Conservation (phyloP, 2,888 invertebrate species). For the Mongoloraphidia duomilia region DNA sequence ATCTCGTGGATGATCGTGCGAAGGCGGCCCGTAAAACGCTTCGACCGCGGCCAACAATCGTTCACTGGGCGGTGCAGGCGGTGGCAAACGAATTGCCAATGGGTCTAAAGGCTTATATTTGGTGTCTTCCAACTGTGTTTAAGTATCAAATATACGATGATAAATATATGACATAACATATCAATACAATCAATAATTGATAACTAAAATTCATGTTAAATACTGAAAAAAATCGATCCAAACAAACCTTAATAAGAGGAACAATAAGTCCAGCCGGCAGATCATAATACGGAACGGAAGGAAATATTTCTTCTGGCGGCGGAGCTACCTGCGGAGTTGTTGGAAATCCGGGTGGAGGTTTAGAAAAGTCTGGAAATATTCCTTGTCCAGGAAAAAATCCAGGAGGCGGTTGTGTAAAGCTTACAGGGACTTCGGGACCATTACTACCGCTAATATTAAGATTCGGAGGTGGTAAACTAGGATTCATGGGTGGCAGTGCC, state of each 20-base stretch:
- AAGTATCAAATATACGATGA: neutral
- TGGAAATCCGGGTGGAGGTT: slow-evolving; percentile 72
- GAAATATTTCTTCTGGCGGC: slow-evolving; percentile 59
- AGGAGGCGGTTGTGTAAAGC: slow-evolving; percentile 41
- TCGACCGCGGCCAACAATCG: slow-evolving; percentile 85
- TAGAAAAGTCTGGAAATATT: slow-evolving; percentile 65
- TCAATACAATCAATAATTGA: too few relatives aligned
- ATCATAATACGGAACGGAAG: slow-evolving; percentile 90
- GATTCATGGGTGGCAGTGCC: slow-evolving; percentile 23
- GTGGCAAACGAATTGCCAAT: slow-evolving; percentile 77
- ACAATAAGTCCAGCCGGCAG: slow-evolving; percentile 96
- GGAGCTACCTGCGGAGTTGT: slow-evolving; percentile 21
- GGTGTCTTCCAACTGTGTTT: slow-evolving; percentile 63
- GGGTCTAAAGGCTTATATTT: slow-evolving; percentile 85
- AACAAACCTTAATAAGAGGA: slow-evolving; percentile 73
- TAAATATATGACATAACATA: neutral
- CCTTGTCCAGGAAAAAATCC: slow-evolving; percentile 35
- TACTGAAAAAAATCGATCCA: slow-evolving; percentile 6
- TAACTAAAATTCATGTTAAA: slow-evolving; percentile 4
- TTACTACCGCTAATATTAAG: slow-evolving; percentile 13
- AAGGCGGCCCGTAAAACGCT: slow-evolving; percentile 88
- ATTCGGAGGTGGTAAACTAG: slow-evolving; percentile 27
- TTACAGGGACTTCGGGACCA: slow-evolving; percentile 18
- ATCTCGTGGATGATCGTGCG: slow-evolving; percentile 89
- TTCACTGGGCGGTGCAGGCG: slow-evolving; percentile 90